Percentiles rank a stretch among this genome's conserved stretches.
Conservation (phyloP, 1,140 invertebrate genomes). For the Cephus cinctus region DNA sequence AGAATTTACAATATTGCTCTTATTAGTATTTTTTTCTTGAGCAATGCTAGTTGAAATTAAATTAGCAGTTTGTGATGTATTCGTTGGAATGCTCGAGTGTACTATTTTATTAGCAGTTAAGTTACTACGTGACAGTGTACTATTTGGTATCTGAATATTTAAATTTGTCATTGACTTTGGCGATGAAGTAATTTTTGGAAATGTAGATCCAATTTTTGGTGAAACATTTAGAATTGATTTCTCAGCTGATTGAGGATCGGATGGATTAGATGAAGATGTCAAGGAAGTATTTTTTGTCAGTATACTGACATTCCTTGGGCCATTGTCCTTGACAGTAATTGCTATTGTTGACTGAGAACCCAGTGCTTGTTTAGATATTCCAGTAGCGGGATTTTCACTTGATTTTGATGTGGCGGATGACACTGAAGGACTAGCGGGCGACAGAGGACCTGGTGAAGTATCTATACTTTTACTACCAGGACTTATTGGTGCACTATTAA, state of each 20-base stretch:
- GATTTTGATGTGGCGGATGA: neutral
- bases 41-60: neutral
- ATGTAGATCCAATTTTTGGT: too few relatives aligned
- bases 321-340: neutral
- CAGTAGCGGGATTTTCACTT: too few relatives aligned
- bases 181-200: too few relatives aligned
- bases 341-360: neutral
- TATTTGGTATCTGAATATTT: constrained; percentile 15
- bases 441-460: constrained; percentile 11
- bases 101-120: constrained; percentile 2
- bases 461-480: neutral
- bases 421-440: constrained; percentile 13
- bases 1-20: neutral
- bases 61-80: neutral
- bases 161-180: constrained; percentile 7
- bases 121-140: constrained; percentile 1
- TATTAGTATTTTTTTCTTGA: neutral
- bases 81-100: neutral
- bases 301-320: neutral
- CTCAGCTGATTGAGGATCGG: too few relatives aligned
- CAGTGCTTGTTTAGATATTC: neutral
- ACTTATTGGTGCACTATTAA: constrained; percentile 1
- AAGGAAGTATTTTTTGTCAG: too few relatives aligned
- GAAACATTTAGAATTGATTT: too few relatives aligned
- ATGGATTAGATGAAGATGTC: too few relatives aligned